Evolutionary conservation across 2,888 invertebrate species (phyloP), one percentile per base, ranked within the genome.

Genomic region (Hirtodrosophila alboralis): DNA sequence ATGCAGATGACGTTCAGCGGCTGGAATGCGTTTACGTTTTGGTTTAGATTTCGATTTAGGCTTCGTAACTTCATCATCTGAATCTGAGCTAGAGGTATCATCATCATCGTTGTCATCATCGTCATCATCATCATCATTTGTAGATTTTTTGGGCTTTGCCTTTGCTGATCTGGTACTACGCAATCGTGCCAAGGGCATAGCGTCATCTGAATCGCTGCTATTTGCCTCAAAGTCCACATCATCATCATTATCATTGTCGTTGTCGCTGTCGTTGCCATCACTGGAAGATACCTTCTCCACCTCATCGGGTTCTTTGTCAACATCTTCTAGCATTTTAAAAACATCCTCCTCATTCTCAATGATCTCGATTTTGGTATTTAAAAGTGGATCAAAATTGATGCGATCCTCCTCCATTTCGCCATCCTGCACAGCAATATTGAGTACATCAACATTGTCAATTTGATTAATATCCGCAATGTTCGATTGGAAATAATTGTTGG

Each of bases 321-420:
- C 86, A 62, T 71, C 71, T 33, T 87, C 85, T 4, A 87, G 43
- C 87, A 87, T 84, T 53, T 87, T 87, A 1, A 81, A 84, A 26
- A 87, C 89, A 18, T 80, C 75, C 5, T 73, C 81, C 10, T 88
- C 87, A 51, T 85, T 87, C 28, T 87, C 88, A 1, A 86, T 86
- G 23, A 74, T 69, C 57, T 89, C 89, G 38, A 89, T 62, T 34
- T 70, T 70, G 14, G 69, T 70, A 49, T 70, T 70, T 1, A 70
- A 13, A 1, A 70, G 38, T 9, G 69, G 69, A 26, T 70, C 69
- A 37, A 70, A 70, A 23, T 68, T 51, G 61, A 80, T 21, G 70
- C 48, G 80, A 47, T 87, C 87, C 6, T 87, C 87, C 10, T 85
- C 86, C 37, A 72, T 72, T 36, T 86, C 86, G 0, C 33, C 63